These are phyloP conservation scores for Zaprionus nigranus DNA, from an alignment of 1,140 invertebrate genomes.

Conservation along the genomic window DNA sequence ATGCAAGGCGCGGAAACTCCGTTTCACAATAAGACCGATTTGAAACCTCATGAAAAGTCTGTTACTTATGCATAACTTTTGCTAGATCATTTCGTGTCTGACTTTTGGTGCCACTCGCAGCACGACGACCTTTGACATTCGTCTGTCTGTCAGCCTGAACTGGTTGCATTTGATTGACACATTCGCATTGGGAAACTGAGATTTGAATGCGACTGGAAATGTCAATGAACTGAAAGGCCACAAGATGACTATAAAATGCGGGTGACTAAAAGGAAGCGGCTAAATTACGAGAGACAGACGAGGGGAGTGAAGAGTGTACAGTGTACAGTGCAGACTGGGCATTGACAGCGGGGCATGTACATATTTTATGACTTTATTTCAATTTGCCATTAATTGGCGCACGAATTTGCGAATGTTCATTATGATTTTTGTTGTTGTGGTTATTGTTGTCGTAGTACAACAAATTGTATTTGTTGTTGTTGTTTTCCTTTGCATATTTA, in stretches of 20 bases:
- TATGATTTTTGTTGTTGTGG: constrained; percentile 18
- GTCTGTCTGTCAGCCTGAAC: not conserved
- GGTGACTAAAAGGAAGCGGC: constrained; percentile 21
- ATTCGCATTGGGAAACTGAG: not conserved
- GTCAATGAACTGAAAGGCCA: constrained; percentile 51
- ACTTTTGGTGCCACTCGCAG: not conserved
- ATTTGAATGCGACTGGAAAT: constrained; percentile 40
- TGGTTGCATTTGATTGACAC: constrained; percentile 34
- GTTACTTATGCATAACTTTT: not conserved
- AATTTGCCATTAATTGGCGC: constrained; percentile 72
- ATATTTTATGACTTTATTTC: constrained; percentile 73
- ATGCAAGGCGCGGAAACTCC: not conserved
- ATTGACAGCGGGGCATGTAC: constrained; percentile 18
- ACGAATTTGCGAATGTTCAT: constrained; percentile 55
- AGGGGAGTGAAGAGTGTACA: not conserved
- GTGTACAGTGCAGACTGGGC: not conserved
- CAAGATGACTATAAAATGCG: constrained; percentile 19
- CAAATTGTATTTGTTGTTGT: constrained; percentile 40
- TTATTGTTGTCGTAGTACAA: constrained; percentile 32
- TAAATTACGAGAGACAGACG: not conserved
- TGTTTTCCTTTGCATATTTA: constrained; percentile 44
- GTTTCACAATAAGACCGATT: not conserved
- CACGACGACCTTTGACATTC: constrained; percentile 4
- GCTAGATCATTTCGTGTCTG: constrained; percentile 1
- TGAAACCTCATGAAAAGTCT: not conserved